Evolutionary conservation across 2,797 vertebrate species (phyloP).

Genomic region (Pseudochromis fuscus): DNA sequence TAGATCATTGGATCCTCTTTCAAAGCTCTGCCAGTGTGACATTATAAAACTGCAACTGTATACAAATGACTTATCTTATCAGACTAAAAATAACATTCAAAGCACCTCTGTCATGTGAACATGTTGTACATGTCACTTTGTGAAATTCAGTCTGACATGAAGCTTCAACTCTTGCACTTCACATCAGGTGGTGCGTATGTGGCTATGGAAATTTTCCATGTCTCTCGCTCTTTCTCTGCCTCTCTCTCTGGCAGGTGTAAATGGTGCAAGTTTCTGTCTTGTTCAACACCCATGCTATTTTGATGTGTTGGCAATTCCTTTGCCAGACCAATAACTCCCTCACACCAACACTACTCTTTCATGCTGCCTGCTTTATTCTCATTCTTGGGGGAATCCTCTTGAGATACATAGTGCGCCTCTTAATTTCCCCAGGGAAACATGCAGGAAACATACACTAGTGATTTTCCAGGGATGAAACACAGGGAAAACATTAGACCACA

Average conservation of each 20-base stretch:
- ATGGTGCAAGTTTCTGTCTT: slow-evolving; percentile 83
- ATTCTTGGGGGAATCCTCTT: slow-evolving; percentile 83
- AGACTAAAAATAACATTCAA: slow-evolving; percentile 67
- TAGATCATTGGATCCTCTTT: slow-evolving; percentile 40
- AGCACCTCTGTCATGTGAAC: slow-evolving; percentile 70
- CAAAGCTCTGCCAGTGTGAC: slow-evolving; percentile 53
- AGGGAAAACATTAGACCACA: slow-evolving; percentile 76
- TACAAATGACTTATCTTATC: slow-evolving; percentile 67
- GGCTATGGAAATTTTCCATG: slow-evolving; percentile 69
- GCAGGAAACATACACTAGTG: slow-evolving; percentile 86
- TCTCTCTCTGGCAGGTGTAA: slow-evolving; percentile 80
- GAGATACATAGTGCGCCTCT: slow-evolving; percentile 85
- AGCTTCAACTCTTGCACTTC: slow-evolving; percentile 66
- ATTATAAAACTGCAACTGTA: slow-evolving; percentile 53
- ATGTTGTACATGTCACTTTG: slow-evolving; percentile 70
- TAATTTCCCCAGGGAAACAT: slow-evolving; percentile 87
- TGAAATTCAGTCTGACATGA: slow-evolving; percentile 71
- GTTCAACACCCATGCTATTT: slow-evolving; percentile 83
- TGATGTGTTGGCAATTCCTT: slow-evolving; percentile 85
- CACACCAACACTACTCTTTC: slow-evolving; percentile 85
- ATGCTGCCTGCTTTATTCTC: slow-evolving; percentile 84
- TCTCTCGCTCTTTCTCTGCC: slow-evolving; percentile 38
- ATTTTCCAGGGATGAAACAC: slow-evolving; percentile 85
- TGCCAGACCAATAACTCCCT: slow-evolving; percentile 84
- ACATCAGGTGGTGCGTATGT: slow-evolving; percentile 44